These are phyloP conservation scores for Sebastes miniatus DNA, from an alignment of 2,797 vertebrate genomes.

Conservation along the genomic window DNA sequence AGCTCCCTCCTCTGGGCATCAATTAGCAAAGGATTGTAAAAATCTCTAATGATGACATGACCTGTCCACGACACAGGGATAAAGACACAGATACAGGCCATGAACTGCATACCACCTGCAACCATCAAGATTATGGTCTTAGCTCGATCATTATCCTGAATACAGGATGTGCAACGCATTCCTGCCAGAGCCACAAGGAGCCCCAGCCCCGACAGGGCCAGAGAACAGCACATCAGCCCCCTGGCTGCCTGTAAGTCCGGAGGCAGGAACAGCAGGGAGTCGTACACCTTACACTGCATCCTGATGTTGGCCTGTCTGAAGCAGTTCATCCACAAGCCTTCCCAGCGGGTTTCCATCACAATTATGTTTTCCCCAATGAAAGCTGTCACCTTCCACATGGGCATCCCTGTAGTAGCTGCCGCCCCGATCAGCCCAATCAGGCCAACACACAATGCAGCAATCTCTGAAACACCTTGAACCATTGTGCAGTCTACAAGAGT, in stretches of 20 bases:
- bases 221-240: constrained; percentile 89
- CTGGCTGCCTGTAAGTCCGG: constrained; percentile 86
- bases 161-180: constrained; percentile 80
- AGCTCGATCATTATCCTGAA: constrained; percentile 60
- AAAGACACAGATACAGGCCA: constrained; percentile 82
- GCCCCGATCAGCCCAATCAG: constrained; percentile 86
- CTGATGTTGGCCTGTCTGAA: constrained; percentile 84
- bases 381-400: constrained; percentile 96
- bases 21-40: constrained; percentile 87
- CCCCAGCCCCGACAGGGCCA: constrained; percentile 80
- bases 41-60: constrained; percentile 86
- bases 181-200: constrained; percentile 83
- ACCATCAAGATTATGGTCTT: constrained; percentile 78
- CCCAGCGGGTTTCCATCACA: constrained; percentile 91
- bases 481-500: constrained; percentile 76
- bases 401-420: constrained; percentile 87
- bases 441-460: constrained; percentile 77
- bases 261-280: constrained; percentile 87
- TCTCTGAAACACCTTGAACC: constrained; percentile 75
- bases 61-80: constrained; percentile 92
- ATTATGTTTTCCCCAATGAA: constrained; percentile 90
- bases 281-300: constrained; percentile 92
- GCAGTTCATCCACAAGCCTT: constrained; percentile 97
- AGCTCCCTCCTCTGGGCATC: constrained; percentile 88
- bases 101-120: constrained; percentile 85